Percentiles rank a stretch among this genome's conserved stretches.
These are phyloP conservation scores for Schizotus pectinicornis DNA, from an alignment of 2,888 invertebrate genomes.

Conservation along the genomic window DNA sequence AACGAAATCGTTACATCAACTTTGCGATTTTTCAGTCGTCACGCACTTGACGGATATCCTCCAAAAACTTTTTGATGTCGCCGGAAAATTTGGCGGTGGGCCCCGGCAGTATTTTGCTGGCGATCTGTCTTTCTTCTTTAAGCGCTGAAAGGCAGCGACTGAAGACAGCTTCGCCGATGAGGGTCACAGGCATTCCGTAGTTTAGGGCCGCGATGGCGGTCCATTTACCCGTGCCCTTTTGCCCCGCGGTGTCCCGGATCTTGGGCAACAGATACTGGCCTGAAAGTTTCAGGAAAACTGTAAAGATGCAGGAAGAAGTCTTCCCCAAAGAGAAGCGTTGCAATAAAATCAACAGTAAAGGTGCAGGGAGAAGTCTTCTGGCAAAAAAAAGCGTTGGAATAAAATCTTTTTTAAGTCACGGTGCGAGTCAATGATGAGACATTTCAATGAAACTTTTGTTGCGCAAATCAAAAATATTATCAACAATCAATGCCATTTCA, in stretches of 20 bases:
- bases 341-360: too few relatives aligned
- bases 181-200: constrained; percentile 95
- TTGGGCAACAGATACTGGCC: constrained; percentile 82
- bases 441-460: too few relatives aligned
- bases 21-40: too few relatives aligned
- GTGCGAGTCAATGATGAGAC: too few relatives aligned
- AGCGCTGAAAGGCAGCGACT: constrained; percentile 93
- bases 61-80: constrained; percentile 80
- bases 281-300: constrained; percentile 42
- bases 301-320: too few relatives aligned
- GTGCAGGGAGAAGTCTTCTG: too few relatives aligned
- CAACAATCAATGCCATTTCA: background rate
- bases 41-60: constrained; percentile 73
- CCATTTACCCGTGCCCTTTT: constrained; percentile 99
- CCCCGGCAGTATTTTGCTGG: constrained; percentile 79
- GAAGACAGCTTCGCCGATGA: constrained; percentile 98
- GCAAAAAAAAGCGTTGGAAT: too few relatives aligned
- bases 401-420: too few relatives aligned
- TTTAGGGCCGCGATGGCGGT: constrained; percentile 96
- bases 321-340: background rate
- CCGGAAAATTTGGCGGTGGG: constrained; percentile 69
- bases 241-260: constrained; percentile 95
- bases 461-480: too few relatives aligned
- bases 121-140: constrained; percentile 84
- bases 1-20: too few relatives aligned